Conservation (phyloP, 2,113 vertebrate genomes). For the Poeciliopsis retropinna region DNA sequence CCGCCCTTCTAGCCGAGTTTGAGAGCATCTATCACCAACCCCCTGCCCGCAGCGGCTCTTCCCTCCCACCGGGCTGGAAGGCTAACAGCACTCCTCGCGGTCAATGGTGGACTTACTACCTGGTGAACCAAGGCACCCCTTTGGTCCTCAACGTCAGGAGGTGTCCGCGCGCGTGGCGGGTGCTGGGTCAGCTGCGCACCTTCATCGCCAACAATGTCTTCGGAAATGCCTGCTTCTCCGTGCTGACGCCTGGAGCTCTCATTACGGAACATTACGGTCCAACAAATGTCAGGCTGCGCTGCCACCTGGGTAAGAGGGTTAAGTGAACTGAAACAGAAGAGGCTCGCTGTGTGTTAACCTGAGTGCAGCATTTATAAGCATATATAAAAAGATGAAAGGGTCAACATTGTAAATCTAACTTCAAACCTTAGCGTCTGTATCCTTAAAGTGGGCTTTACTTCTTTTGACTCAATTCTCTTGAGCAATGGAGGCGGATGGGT, state of each 20-base stretch:
- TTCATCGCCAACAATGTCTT: conserved; percentile 98
- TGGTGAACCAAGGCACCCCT: conserved; percentile 95
- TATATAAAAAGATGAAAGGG: not conserved
- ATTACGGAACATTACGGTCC: conserved; percentile 95
- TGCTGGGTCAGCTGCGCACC: conserved; percentile 95
- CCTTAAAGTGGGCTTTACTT: conserved; percentile 4
- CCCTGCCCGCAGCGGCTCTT: conserved; percentile 86
- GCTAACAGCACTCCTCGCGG: conserved; percentile 91
- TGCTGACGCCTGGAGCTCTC: conserved; percentile 91
- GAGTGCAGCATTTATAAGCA: conserved; percentile 7
- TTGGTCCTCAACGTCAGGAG: conserved; percentile 92
- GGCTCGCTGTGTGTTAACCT: conserved; percentile 12
- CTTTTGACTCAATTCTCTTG: conserved; percentile 24
- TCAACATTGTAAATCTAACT: not conserved
- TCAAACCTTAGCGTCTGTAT: too few relatives aligned
- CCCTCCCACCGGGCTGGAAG: conserved; percentile 93
- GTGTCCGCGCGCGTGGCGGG: conserved; percentile 94
- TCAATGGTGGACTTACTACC: conserved; percentile 96
- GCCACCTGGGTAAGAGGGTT: conserved; percentile 87
- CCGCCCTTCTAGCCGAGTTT: conserved; percentile 92
- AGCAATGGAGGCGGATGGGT: conserved; percentile 9
- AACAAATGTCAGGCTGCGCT: conserved; percentile 95
- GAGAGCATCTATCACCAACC: conserved; percentile 91
- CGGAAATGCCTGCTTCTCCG: conserved; percentile 95
- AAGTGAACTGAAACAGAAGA: conserved; percentile 28